A percentile compares a stretch with the other conserved stretches of the same genome.
These are phyloP conservation scores for Drosophila yakuba DNA, from an alignment of 1,140 invertebrate genomes.

Conservation along the genomic window DNA sequence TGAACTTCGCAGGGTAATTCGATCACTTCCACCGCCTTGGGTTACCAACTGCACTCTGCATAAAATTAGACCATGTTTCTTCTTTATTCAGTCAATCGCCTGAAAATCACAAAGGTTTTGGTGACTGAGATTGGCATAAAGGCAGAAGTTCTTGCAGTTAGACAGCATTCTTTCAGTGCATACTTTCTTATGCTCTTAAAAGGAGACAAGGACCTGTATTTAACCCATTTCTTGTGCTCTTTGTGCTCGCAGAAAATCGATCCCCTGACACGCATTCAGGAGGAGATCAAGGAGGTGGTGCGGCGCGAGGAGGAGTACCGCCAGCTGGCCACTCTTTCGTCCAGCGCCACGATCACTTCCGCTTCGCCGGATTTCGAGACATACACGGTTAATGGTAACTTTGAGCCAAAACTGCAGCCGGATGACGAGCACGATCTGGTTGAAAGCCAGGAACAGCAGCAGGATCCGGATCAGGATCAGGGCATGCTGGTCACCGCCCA, in stretches of 20 bases:
- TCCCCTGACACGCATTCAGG: constrained; percentile 88
- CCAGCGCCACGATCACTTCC: constrained; percentile 65
- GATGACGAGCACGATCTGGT: constrained; percentile 7
- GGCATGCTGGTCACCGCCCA: constrained; percentile 66
- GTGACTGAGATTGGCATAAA: no score
- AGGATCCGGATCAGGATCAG: constrained; percentile 41
- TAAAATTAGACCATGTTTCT: background rate
- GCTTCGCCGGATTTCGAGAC: constrained; percentile 62
- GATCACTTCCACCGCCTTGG: constrained; percentile 41
- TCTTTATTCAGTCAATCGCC: background rate
- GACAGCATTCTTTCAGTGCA: background rate
- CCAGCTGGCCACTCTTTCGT: constrained; percentile 86
- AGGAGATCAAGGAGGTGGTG: constrained; percentile 89
- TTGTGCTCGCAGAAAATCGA: constrained; percentile 86
- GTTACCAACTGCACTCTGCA: constrained; percentile 10
- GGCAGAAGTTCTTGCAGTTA: no score
- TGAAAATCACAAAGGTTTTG: no score
- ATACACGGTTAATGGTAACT: constrained; percentile 60
- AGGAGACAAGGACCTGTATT: background rate
- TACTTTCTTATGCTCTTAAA: background rate
- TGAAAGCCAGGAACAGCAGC: constrained; percentile 14
- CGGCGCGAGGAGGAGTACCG: constrained; percentile 88
- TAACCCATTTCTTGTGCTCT: background rate
- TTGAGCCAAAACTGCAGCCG: background rate
- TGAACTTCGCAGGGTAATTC: constrained; percentile 28